Conservation (phyloP, 2,888 invertebrate species). For the Diloba caeruleocephala region DNA sequence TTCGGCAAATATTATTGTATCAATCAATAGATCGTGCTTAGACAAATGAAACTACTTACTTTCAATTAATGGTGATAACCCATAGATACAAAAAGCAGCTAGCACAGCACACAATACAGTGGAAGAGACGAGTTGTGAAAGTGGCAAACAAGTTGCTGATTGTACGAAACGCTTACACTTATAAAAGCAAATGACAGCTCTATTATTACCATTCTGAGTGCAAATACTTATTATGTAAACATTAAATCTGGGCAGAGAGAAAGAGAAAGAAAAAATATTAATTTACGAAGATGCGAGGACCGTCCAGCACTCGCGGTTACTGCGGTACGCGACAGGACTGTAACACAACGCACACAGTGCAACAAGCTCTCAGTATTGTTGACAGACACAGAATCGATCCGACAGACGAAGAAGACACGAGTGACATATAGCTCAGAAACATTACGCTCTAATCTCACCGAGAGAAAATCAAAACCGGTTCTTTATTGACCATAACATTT, state of each 20-base stretch:
- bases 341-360: constrained; percentile 68
- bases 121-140: constrained; percentile 88
- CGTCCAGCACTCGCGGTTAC: constrained; percentile 53
- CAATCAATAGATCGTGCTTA: constrained; percentile 79
- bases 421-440: constrained; percentile 64
- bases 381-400: constrained; percentile 72
- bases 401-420: constrained; percentile 78
- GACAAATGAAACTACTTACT: constrained; percentile 82
- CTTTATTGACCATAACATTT: neutral
- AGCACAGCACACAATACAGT: constrained; percentile 89
- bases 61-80: constrained; percentile 86
- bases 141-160: constrained; percentile 87
- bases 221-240: constrained; percentile 77
- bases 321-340: constrained; percentile 54
- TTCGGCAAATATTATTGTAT: constrained; percentile 62
- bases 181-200: constrained; percentile 89
- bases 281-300: constrained; percentile 51
- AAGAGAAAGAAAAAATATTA: constrained; percentile 68
- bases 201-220: constrained; percentile 88
- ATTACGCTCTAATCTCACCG: constrained; percentile 30
- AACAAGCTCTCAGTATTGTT: constrained; percentile 68
- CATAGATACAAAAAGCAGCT: constrained; percentile 89
- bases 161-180: constrained; percentile 87
- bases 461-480: constrained; percentile 27
- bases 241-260: constrained; percentile 82